phyloP scores from a whole-genome alignment of 2,113 vertebrate genomes.

The Amia ocellicauda region DNA sequence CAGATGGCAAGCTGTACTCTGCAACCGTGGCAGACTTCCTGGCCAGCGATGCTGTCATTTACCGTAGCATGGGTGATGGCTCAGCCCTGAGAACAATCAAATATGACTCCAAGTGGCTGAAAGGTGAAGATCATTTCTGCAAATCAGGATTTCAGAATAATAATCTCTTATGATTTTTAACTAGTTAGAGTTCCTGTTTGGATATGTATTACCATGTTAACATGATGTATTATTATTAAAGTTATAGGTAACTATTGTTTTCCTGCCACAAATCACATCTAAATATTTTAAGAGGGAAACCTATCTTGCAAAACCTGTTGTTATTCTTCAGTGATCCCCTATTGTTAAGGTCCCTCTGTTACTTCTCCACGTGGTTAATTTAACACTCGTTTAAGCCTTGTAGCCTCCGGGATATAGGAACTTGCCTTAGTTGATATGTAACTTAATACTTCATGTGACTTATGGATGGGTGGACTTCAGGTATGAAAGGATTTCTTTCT shows the following conservation, averaged over 20 bases:
- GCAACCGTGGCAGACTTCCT: slow-evolving; percentile 97
- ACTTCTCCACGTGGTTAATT: slow-evolving; percentile 35
- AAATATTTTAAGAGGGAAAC: not conserved
- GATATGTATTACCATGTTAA: too few relatives aligned
- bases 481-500: too few relatives aligned
- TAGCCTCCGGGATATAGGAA: not conserved
- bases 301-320: too few relatives aligned
- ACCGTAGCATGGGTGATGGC: slow-evolving; percentile 96
- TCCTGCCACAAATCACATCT: not conserved
- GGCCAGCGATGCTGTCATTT: slow-evolving; percentile 97
- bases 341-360: not conserved
- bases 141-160: too few relatives aligned
- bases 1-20: slow-evolving; percentile 95
- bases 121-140: slow-evolving; percentile 70
- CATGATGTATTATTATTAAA: too few relatives aligned
- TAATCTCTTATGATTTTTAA: too few relatives aligned
- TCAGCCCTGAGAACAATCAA: slow-evolving; percentile 96
- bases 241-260: not conserved
- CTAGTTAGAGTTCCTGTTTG: not conserved
- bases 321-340: too few relatives aligned
- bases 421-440: not conserved
- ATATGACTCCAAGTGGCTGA: slow-evolving; percentile 99
- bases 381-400: slow-evolving; percentile 22
- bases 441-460: not conserved
- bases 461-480: too few relatives aligned